Conservation (phyloP, 2,888 invertebrate species). For the Cosmorhoe ocellata region DNA sequence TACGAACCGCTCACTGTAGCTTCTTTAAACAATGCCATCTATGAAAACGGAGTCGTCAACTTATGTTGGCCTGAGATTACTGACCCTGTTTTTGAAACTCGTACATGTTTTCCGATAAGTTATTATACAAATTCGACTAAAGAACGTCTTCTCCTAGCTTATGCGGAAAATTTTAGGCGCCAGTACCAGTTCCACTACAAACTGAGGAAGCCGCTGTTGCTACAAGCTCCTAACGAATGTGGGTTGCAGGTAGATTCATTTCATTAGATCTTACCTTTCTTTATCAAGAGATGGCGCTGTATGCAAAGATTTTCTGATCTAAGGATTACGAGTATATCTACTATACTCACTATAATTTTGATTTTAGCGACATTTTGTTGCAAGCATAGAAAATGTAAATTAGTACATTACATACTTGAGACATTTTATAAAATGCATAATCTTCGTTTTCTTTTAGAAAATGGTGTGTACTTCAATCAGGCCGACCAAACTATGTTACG, state of each 20-base stretch:
- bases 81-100: slow-evolving; percentile 80
- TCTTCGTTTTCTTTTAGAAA: slow-evolving; percentile 84
- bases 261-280: neutral
- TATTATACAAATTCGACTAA: slow-evolving; percentile 86
- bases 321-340: too few relatives aligned
- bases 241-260: slow-evolving; percentile 84
- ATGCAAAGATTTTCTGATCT: too few relatives aligned
- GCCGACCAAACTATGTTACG: slow-evolving; percentile 88
- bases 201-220: slow-evolving; percentile 84
- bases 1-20: slow-evolving; percentile 71
- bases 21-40: slow-evolving; percentile 82
- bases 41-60: slow-evolving; percentile 83
- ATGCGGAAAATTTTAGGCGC: slow-evolving; percentile 89
- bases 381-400: too few relatives aligned
- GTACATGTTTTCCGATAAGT: slow-evolving; percentile 83
- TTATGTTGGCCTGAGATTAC: slow-evolving; percentile 84
- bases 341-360: neutral
- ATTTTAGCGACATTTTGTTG: too few relatives aligned
- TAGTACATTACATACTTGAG: too few relatives aligned
- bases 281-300: slow-evolving; percentile 36
- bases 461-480: slow-evolving; percentile 93
- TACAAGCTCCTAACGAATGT: slow-evolving; percentile 90
- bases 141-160: slow-evolving; percentile 87
- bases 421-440: too few relatives aligned
- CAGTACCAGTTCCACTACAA: slow-evolving; percentile 84